These are phyloP conservation scores for Harmothoe impar DNA, from an alignment of 2,888 invertebrate species.

Conservation along the genomic window DNA sequence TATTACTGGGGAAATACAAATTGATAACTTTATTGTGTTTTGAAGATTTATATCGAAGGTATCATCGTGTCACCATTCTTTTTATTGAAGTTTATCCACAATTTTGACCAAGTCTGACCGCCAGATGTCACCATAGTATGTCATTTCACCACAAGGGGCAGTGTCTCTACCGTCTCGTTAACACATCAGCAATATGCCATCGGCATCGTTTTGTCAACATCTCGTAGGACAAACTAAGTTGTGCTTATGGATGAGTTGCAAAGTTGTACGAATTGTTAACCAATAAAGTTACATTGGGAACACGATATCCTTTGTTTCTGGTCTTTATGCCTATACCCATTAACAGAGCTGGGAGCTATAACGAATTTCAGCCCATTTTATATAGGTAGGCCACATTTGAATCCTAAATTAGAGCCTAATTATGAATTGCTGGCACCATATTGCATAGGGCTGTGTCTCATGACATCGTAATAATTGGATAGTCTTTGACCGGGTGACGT, in stretches of 20 bases:
- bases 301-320: not conserved
- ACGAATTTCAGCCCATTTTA: too few relatives aligned
- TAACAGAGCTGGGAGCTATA: too few relatives aligned
- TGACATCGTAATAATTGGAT: too few relatives aligned
- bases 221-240: conserved; percentile 60
- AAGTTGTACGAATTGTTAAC: conserved; percentile 63
- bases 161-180: conserved; percentile 24
- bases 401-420: too few relatives aligned
- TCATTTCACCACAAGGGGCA: conserved; percentile 42
- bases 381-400: too few relatives aligned
- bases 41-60: not conserved
- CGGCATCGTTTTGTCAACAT: conserved; percentile 53
- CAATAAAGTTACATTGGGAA: conserved; percentile 65
- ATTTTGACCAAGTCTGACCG: conserved; percentile 32
- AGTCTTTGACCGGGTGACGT: too few relatives aligned
- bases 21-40: conserved; percentile 13
- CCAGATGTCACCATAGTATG: conserved; percentile 42
- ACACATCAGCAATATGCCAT: conserved; percentile 51
- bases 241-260: conserved; percentile 64
- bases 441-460: too few relatives aligned
- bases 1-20: conserved; percentile 10
- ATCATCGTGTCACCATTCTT: conserved; percentile 30
- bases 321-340: too few relatives aligned
- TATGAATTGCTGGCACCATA: too few relatives aligned
- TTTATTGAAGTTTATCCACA: conserved; percentile 39